Conservation (phyloP, 2,797 vertebrate genomes). For the Paedocypris micromegethes region DNA sequence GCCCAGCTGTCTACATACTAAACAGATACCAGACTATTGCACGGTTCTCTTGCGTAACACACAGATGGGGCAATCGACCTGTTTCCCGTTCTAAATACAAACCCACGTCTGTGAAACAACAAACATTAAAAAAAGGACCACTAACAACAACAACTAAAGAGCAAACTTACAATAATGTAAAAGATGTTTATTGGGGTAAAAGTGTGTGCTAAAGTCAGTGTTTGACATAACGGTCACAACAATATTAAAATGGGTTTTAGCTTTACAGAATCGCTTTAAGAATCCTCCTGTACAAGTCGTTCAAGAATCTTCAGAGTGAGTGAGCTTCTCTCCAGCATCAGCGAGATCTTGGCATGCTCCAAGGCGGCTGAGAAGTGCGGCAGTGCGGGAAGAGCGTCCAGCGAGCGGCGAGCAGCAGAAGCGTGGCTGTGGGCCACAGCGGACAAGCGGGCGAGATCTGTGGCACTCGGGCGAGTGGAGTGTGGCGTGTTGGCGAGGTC, state of each 20-base stretch:
- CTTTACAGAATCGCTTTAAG: too few relatives aligned
- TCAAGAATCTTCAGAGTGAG: constrained; percentile 64
- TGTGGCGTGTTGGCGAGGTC: constrained; percentile 43
- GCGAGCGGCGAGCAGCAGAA: constrained; percentile 51
- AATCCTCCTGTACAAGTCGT: neutral
- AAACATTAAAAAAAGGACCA: constrained; percentile 12
- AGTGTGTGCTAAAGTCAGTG: too few relatives aligned
- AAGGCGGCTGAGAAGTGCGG: constrained; percentile 78
- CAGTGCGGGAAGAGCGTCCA: constrained; percentile 67
- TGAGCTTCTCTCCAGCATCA: constrained; percentile 68
- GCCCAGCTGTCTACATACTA: constrained; percentile 51
- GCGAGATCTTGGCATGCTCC: constrained; percentile 72
- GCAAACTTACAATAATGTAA: neutral
- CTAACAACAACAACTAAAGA: neutral
- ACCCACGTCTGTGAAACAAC: constrained; percentile 23
- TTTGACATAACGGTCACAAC: too few relatives aligned
- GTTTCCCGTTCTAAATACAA: constrained; percentile 49
- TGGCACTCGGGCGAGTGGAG: constrained; percentile 23
- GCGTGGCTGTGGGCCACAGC: constrained; percentile 55
- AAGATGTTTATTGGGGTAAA: too few relatives aligned
- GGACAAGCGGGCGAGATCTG: constrained; percentile 54
- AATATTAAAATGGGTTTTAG: too few relatives aligned
- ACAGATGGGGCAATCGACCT: constrained; percentile 57
- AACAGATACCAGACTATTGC: constrained; percentile 64
- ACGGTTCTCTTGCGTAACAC: constrained; percentile 62